These are phyloP conservation scores for Nebria brevicollis DNA, from an alignment of 2,888 invertebrate genomes.

Conservation along the genomic window DNA sequence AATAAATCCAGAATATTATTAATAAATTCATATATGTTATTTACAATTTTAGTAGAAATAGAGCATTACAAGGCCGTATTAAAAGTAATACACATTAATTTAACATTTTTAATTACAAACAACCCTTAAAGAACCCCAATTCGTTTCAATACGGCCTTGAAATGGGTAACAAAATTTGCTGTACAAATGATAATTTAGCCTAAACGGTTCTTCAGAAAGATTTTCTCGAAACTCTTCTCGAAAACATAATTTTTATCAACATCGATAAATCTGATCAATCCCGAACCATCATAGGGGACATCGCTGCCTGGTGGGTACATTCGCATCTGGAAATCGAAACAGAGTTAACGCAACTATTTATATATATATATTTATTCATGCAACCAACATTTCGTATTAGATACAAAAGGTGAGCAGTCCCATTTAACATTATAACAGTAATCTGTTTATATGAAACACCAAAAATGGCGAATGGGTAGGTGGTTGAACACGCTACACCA, in stretches of 20 bases:
- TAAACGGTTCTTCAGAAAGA: constrained; percentile 49
- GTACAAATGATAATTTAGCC: constrained; percentile 39
- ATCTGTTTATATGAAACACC: constrained; percentile 14
- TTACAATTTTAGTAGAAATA: neutral
- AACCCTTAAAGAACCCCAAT: neutral
- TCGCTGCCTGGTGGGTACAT: constrained; percentile 75
- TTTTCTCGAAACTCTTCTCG: constrained; percentile 42
- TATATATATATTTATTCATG: neutral
- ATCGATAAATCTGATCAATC: constrained; percentile 65
- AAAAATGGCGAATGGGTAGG: constrained; percentile 24
- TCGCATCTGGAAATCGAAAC: constrained; percentile 67
- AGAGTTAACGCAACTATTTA: neutral
- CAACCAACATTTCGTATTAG: neutral
- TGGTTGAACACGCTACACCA: neutral
- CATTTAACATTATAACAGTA: constrained; percentile 1
- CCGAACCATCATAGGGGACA: constrained; percentile 65
- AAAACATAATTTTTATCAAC: constrained; percentile 62
- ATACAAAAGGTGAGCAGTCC: neutral
- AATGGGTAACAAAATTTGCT: neutral
- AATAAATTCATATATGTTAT: neutral
- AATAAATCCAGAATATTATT: neutral
- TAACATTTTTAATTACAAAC: neutral
- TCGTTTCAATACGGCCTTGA: neutral
- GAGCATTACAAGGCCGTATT: neutral
- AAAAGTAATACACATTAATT: neutral